These are phyloP conservation scores for Sarcophaga rosellei DNA, from an alignment of 2,888 invertebrate genomes.

Conservation along the genomic window DNA sequence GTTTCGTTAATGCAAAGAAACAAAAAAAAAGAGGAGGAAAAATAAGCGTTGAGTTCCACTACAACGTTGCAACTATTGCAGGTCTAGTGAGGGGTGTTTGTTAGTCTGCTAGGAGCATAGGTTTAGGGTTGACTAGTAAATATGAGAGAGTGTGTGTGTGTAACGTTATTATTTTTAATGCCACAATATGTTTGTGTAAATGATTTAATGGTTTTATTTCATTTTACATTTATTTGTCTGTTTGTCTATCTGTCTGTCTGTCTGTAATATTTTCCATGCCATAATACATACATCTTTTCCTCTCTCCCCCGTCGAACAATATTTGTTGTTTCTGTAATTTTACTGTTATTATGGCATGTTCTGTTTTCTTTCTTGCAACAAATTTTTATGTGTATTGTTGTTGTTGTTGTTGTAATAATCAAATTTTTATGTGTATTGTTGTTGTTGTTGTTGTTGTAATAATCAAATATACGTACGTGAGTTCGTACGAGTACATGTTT, in stretches of 20 bases:
- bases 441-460: conserved; percentile 9
- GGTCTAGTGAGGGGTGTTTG: not conserved
- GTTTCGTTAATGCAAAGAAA: conserved; percentile 36
- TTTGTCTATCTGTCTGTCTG: not conserved
- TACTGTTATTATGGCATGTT: conserved; percentile 2
- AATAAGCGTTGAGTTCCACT: not conserved
- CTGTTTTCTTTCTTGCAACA: not conserved
- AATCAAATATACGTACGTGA: conserved; percentile 33
- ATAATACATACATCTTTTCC: not conserved
- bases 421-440: too few species aligned
- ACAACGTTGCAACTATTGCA: not conserved
- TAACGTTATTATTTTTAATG: conserved; percentile 17
- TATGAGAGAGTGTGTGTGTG: not conserved
- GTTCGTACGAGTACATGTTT: conserved; percentile 13
- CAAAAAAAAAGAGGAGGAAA: not conserved
- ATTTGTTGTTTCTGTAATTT: conserved; percentile 12
- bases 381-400: not conserved
- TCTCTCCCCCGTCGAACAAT: not conserved
- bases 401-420: conserved; percentile 21
- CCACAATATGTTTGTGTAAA: conserved; percentile 30
- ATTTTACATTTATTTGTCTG: not conserved
- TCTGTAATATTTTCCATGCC: not conserved
- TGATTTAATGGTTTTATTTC: not conserved
- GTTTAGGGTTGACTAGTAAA: not conserved
- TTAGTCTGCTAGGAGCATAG: not conserved